phyloP scores from a whole-genome alignment of 2,113 vertebrate species.

The Pseudorasbora parva region DNA sequence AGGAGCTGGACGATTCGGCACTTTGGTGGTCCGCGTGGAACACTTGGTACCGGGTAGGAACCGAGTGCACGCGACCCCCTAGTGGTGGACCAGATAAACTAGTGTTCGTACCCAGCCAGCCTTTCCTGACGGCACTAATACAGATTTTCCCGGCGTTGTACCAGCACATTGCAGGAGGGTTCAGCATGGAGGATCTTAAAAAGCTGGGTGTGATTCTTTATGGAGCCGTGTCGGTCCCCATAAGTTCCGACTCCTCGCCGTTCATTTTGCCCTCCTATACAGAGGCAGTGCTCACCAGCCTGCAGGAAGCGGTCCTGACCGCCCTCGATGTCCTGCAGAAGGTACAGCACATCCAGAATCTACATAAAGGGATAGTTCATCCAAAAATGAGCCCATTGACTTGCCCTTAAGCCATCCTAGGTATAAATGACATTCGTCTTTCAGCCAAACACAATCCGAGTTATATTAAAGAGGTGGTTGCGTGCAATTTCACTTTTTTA shows the following conservation, averaged over 20 bases:
- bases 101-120: conserved; percentile 96
- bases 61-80: conserved; percentile 92
- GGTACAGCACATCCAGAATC: conserved; percentile 73
- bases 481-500: too few relatives aligned
- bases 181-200: conserved; percentile 95
- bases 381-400: too few relatives aligned
- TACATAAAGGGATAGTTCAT: too few relatives aligned
- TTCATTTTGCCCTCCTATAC: conserved; percentile 98
- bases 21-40: conserved; percentile 99
- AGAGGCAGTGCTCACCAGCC: conserved; percentile 94
- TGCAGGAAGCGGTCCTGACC: conserved; percentile 95
- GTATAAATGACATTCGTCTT: too few relatives aligned
- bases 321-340: conserved; percentile 96
- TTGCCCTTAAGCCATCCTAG: too few relatives aligned
- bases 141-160: conserved; percentile 98
- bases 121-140: conserved; percentile 95
- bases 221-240: conserved; percentile 94
- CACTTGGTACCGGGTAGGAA: conserved; percentile 94
- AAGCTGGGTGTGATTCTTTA: conserved; percentile 95
- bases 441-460: too few relatives aligned
- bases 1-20: conserved; percentile 92
- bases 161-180: conserved; percentile 94
- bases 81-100: conserved; percentile 82
- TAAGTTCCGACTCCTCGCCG: conserved; percentile 97
- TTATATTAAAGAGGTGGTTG: too few relatives aligned